Evolutionary conservation across 2,797 vertebrate species (phyloP).

Genomic region (Numenius phaeopus): DNA sequence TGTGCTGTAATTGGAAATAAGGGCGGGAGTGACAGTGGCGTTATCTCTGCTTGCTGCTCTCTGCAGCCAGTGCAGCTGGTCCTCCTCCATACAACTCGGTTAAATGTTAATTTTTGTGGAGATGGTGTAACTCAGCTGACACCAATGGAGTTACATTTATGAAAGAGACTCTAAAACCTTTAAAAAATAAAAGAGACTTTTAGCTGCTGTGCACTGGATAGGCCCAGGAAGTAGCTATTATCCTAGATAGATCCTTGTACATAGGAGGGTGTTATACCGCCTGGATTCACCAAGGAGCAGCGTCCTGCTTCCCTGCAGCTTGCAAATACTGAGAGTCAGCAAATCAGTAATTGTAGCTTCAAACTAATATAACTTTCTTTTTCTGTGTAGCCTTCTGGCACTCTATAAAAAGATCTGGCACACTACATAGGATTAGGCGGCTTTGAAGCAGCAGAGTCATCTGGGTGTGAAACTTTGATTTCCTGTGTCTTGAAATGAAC

Average conservation of each 20-base stretch:
- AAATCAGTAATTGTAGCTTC: neutral
- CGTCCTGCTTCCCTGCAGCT: neutral
- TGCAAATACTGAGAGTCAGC: neutral
- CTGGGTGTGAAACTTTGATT: constrained; percentile 21
- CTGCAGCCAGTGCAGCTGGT: neutral
- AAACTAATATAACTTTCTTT: neutral
- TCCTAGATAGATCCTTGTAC: neutral
- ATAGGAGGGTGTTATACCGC: neutral
- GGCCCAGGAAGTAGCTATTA: neutral
- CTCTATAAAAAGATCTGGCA: neutral
- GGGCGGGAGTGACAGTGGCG: neutral
- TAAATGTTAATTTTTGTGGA: neutral
- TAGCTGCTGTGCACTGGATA: neutral
- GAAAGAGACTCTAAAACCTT: neutral
- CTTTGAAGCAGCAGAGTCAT: neutral
- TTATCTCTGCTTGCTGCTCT: neutral
- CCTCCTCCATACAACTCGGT: neutral
- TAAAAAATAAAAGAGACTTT: neutral
- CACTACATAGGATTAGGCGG: neutral
- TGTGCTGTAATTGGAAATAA: neutral
- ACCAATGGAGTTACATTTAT: neutral
- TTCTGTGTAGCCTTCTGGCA: neutral
- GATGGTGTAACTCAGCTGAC: neutral
- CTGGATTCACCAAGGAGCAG: neutral
- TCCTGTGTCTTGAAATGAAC: constrained; percentile 17